phyloP scores from a whole-genome alignment of 2,113 vertebrate genomes.

The Gopherus flavomarginatus region DNA sequence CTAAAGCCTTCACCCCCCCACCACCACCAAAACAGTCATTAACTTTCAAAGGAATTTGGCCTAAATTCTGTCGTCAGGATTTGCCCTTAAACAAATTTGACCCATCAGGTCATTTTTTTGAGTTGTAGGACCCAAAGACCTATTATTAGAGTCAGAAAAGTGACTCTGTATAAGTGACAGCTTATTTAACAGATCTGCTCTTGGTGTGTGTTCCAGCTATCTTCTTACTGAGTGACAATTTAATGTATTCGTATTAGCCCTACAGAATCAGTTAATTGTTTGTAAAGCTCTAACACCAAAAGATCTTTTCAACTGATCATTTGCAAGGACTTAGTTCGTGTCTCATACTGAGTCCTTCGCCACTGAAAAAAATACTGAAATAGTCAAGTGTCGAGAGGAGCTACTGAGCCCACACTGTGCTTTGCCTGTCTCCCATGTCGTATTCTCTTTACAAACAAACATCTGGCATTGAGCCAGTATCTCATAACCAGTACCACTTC shows the following conservation, averaged over 20 bases:
- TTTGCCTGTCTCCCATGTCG: not conserved
- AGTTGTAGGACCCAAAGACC: accelerated
- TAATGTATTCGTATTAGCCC: not conserved
- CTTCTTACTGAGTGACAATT: not conserved
- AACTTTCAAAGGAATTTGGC: conserved; percentile 19
- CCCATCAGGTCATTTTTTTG: not conserved
- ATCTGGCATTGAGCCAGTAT: not conserved
- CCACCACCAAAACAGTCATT: not conserved
- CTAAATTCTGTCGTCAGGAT: not conserved
- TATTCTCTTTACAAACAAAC: not conserved
- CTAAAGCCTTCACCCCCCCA: not conserved
- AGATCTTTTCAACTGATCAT: not conserved
- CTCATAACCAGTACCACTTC: not conserved
- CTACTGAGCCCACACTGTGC: not conserved
- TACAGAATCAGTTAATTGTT: not conserved
- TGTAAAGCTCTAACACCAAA: not conserved
- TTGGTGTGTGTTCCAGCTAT: not conserved
- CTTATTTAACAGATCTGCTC: not conserved
- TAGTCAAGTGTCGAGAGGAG: not conserved
- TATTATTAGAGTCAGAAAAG: not conserved
- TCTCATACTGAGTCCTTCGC: not conserved
- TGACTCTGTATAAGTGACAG: not conserved
- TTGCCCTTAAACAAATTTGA: not conserved
- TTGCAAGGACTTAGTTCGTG: not conserved
- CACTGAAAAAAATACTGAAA: not conserved